Evolutionary conservation across 2,797 vertebrate genomes (phyloP).

Genomic region (Decapterus maruadsi): DNA sequence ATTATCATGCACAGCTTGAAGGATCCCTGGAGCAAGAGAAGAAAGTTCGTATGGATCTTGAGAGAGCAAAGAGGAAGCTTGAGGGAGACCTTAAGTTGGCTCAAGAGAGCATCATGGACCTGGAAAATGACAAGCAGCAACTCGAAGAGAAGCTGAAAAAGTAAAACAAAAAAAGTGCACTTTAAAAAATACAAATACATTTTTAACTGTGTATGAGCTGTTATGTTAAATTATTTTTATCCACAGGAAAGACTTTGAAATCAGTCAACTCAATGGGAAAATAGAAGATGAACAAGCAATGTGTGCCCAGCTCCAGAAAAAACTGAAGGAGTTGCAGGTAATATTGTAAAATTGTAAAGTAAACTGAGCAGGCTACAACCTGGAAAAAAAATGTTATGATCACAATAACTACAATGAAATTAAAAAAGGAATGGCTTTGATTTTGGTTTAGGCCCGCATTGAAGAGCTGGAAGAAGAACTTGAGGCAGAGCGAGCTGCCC

Average conservation of each 20-base stretch:
- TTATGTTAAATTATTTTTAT: background rate
- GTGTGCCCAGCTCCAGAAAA: conserved; percentile 89
- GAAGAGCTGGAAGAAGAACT: conserved; percentile 91
- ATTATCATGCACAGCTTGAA: too few species aligned
- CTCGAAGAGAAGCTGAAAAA: background rate
- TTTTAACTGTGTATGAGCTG: too few species aligned
- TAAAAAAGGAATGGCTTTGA: too few species aligned
- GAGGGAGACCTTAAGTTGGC: conserved; percentile 88
- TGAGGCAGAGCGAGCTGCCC: conserved; percentile 87
- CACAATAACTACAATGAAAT: too few species aligned
- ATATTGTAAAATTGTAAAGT: background rate
- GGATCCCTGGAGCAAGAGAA: too few species aligned
- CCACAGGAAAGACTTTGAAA: conserved; percentile 93
- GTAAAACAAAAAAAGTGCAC: rapidly evolving
- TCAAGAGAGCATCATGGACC: conserved; percentile 78
- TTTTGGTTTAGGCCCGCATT: conserved; percentile 83
- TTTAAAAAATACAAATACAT: background rate
- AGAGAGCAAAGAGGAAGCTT: conserved; percentile 66
- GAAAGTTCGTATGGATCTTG: too few species aligned
- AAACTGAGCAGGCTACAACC: too few species aligned
- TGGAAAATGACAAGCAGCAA: too few species aligned
- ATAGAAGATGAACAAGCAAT: conserved; percentile 92
- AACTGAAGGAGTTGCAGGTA: conserved; percentile 92
- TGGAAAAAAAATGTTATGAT: too few species aligned
- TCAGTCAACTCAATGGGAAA: conserved; percentile 87